A percentile compares a stretch with the other conserved stretches of the same genome.
phyloP scores from a whole-genome alignment of 2,888 invertebrate species.

The Hypomecis punctinalis region DNA sequence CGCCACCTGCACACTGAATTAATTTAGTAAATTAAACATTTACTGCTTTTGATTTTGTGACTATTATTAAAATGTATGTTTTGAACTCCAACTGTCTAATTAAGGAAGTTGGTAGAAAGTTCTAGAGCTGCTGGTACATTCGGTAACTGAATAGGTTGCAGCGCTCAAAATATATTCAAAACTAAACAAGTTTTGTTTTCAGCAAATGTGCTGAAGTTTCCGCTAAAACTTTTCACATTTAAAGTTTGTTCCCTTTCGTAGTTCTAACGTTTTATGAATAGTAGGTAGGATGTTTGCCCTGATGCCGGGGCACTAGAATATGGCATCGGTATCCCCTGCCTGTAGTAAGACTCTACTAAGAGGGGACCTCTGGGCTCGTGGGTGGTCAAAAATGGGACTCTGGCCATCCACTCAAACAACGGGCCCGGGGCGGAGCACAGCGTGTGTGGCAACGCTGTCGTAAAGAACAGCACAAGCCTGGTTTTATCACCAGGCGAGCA shows the following conservation, averaged over 20 bases:
- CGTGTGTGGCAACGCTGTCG: too few relatives aligned
- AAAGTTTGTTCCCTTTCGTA: conserved; percentile 5
- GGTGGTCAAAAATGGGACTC: too few relatives aligned
- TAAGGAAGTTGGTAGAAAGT: conserved; percentile 22
- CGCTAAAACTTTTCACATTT: conserved; percentile 7
- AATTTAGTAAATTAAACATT: conserved; percentile 5
- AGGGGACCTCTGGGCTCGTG: too few relatives aligned
- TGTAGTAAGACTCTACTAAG: too few relatives aligned
- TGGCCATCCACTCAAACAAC: too few relatives aligned
- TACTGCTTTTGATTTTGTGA: conserved; percentile 1
- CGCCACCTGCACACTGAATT: neutral
- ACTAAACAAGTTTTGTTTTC: conserved; percentile 17
- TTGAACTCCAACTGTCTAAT: conserved; percentile 19
- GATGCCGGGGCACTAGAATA: too few relatives aligned
- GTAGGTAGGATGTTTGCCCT: too few relatives aligned
- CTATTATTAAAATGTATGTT: conserved; percentile 21
- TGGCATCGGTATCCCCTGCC: too few relatives aligned
- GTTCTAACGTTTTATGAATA: neutral
- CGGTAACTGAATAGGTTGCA: conserved; percentile 19
- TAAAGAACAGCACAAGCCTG: too few relatives aligned
- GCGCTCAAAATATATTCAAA: conserved; percentile 11
- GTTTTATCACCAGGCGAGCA: too few relatives aligned
- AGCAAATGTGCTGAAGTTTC: conserved; percentile 14
- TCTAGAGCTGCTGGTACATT: conserved; percentile 11
- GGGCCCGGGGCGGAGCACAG: too few relatives aligned